Evolutionary conservation across 2,888 invertebrate species (phyloP).

Genomic region (Nymphalis polychloros): DNA sequence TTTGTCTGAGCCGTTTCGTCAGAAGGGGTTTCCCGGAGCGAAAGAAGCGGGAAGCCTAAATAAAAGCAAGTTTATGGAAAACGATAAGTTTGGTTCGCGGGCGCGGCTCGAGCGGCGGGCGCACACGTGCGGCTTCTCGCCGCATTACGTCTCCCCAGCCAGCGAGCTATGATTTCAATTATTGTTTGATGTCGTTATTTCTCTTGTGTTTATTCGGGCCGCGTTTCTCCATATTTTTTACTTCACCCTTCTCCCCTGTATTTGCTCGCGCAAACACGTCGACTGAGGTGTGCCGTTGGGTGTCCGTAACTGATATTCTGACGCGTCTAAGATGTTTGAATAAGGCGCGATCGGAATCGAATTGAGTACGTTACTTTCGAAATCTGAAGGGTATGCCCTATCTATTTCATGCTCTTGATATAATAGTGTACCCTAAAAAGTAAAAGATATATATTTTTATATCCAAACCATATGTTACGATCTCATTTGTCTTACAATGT

Average conservation of each 20-base stretch:
- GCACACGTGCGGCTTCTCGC: constrained; percentile 52
- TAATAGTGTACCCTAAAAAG: background rate
- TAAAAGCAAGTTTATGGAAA: constrained; percentile 45
- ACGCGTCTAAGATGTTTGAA: constrained; percentile 68
- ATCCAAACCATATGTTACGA: no score
- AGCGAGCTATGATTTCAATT: constrained; percentile 77
- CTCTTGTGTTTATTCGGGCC: constrained; percentile 75
- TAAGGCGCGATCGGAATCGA: constrained; percentile 61
- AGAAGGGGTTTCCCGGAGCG: constrained; percentile 43
- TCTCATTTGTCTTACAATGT: no score
- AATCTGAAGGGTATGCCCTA: constrained; percentile 40
- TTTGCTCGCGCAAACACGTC: constrained; percentile 67
- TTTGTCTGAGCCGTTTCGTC: constrained; percentile 8
- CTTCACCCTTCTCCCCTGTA: constrained; percentile 69
- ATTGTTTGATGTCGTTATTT: constrained; percentile 79
- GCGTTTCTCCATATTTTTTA: constrained; percentile 70
- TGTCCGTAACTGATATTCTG: constrained; percentile 75
- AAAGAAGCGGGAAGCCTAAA: constrained; percentile 47
- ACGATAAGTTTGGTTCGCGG: constrained; percentile 39
- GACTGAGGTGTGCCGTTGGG: constrained; percentile 59
- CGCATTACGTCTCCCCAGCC: constrained; percentile 53
- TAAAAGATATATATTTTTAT: no score
- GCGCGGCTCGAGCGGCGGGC: constrained; percentile 27
- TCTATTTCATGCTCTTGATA: constrained; percentile 18
- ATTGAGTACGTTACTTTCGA: constrained; percentile 66